These are phyloP conservation scores for Meghimatium bilineatum DNA, from an alignment of 2,888 invertebrate species.

Conservation along the genomic window DNA sequence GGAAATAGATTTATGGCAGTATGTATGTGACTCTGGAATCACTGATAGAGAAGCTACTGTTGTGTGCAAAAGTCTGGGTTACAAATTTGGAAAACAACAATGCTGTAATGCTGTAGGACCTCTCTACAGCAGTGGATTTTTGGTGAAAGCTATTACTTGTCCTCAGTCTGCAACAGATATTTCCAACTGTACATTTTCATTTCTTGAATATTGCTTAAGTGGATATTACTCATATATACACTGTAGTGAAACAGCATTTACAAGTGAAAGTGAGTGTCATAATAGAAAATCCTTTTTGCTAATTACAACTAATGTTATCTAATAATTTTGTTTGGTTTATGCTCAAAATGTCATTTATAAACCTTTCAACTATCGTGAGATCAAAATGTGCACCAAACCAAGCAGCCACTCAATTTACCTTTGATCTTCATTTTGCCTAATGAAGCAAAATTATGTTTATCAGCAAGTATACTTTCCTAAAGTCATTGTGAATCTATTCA, in stretches of 20 bases:
- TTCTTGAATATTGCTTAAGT: background rate
- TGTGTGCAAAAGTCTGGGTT: slow-evolving; percentile 63
- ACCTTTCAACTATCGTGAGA: too few species aligned
- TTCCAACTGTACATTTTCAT: slow-evolving; percentile 15
- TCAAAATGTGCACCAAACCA: too few species aligned
- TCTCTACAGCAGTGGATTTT: background rate
- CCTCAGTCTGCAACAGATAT: background rate
- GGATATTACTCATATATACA: slow-evolving; percentile 37
- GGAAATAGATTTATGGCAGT: slow-evolving; percentile 57
- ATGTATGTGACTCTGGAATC: slow-evolving; percentile 67
- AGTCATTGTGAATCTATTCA: too few species aligned
- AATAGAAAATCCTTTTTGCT: background rate
- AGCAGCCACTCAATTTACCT: too few species aligned
- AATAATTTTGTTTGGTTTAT: background rate
- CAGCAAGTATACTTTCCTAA: too few species aligned
- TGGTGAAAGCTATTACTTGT: slow-evolving; percentile 36
- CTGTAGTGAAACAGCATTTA: slow-evolving; percentile 33
- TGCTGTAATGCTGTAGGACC: slow-evolving; percentile 41
- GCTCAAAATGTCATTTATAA: background rate
- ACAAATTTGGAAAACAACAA: slow-evolving; percentile 58
- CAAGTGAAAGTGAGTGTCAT: slow-evolving; percentile 30
- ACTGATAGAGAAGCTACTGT: slow-evolving; percentile 64
- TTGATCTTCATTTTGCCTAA: too few species aligned
- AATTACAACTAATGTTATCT: background rate
- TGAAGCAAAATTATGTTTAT: too few species aligned